Percentiles rank a stretch among this genome's conserved stretches.
phyloP scores from a whole-genome alignment of 2,888 invertebrate species.

The Mimas tiliae region DNA sequence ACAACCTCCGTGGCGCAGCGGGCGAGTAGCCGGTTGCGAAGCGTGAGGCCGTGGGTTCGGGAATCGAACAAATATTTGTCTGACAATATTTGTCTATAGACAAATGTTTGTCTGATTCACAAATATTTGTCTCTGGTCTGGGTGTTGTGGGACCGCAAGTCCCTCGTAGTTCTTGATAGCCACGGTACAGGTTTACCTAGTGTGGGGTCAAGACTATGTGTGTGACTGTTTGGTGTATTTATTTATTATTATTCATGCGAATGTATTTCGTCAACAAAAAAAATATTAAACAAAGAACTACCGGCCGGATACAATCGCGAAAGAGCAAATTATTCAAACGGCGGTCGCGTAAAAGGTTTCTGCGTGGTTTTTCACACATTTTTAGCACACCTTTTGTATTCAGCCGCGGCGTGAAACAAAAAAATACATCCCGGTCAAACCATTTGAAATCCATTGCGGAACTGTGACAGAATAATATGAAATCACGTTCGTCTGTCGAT shows the following conservation, averaged over 20 bases:
- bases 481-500: background rate
- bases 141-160: too few relatives aligned
- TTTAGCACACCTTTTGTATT: slow-evolving; percentile 41
- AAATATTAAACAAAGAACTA: slow-evolving; percentile 24
- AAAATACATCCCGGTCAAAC: background rate
- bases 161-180: too few relatives aligned
- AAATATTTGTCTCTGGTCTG: too few relatives aligned
- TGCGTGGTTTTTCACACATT: slow-evolving; percentile 40
- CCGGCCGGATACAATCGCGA: slow-evolving; percentile 32
- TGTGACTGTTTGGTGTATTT: too few relatives aligned
- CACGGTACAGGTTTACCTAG: too few relatives aligned
- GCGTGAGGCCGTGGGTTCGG: background rate
- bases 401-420: slow-evolving; percentile 31
- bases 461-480: slow-evolving; percentile 3
- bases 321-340: slow-evolving; percentile 46
- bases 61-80: too few relatives aligned
- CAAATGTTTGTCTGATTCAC: too few relatives aligned
- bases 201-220: too few relatives aligned
- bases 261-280: background rate
- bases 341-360: slow-evolving; percentile 36
- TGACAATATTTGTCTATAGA: too few relatives aligned
- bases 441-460: background rate
- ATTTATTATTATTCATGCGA: background rate
- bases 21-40: background rate
- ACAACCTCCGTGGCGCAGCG: too few relatives aligned